Percentiles rank a stretch among this genome's conserved stretches.
phyloP scores from a whole-genome alignment of 2,113 vertebrate genomes.

The Rhineura floridana region DNA sequence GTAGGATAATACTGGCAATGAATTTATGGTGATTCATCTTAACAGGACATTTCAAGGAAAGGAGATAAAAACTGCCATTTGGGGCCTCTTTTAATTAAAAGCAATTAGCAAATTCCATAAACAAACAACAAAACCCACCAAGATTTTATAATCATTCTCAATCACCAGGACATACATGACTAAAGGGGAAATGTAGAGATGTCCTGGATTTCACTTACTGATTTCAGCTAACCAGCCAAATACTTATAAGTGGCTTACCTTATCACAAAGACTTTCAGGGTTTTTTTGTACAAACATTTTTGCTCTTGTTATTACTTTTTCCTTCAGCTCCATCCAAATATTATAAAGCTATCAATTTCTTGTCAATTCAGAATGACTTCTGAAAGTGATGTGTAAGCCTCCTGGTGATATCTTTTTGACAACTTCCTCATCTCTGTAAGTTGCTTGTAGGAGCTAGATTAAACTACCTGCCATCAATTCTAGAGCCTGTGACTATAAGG shows the following conservation, averaged over 20 bases:
- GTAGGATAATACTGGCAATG: neutral
- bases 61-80: neutral
- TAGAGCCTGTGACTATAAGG: conserved; percentile 22
- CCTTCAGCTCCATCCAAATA: neutral
- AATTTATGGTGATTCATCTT: neutral
- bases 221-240: neutral
- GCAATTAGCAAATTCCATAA: neutral
- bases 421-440: conserved; percentile 5
- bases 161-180: neutral
- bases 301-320: neutral
- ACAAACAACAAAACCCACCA: neutral
- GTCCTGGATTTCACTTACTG: neutral
- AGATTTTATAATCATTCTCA: neutral
- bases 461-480: neutral
- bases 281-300: neutral
- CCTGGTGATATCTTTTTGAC: conserved; percentile 34
- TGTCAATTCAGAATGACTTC: conserved; percentile 42
- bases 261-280: neutral
- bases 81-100: neutral
- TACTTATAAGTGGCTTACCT: neutral
- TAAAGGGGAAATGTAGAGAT: neutral
- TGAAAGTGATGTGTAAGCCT: conserved; percentile 5
- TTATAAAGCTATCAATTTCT: conserved; percentile 41
- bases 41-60: neutral
- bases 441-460: conserved; percentile 14